phyloP scores from a whole-genome alignment of 1,140 invertebrate species.

The Cydia strobilella region DNA sequence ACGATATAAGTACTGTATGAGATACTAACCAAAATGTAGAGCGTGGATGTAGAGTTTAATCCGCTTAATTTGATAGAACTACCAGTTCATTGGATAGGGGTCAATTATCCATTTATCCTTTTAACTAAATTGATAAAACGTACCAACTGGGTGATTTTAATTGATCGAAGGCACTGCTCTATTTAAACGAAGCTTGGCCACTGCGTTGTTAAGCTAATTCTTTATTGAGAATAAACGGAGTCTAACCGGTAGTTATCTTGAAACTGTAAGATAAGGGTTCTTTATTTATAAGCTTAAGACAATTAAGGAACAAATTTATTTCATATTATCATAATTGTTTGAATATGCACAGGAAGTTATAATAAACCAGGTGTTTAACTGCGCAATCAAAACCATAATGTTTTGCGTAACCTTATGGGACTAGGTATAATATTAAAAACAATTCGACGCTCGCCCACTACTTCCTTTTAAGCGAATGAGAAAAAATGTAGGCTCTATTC shows the following conservation, averaged over 20 bases:
- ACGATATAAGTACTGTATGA: not conserved
- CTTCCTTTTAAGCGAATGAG: slow-evolving; percentile 40
- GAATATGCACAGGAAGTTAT: slow-evolving; percentile 33
- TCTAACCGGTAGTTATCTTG: not conserved
- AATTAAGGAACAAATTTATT: not conserved
- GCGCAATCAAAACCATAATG: slow-evolving; percentile 30
- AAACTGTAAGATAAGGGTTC: not conserved
- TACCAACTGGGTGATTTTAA: slow-evolving; percentile 73
- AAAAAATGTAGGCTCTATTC: slow-evolving; percentile 40
- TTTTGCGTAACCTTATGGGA: slow-evolving; percentile 29
- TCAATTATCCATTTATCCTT: slow-evolving; percentile 79
- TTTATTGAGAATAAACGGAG: slow-evolving; percentile 34
- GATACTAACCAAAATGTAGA: slow-evolving; percentile 29
- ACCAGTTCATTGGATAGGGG: slow-evolving; percentile 71
- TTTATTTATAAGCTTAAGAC: not conserved
- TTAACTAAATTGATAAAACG: slow-evolving; percentile 79
- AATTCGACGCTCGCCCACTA: slow-evolving; percentile 41
- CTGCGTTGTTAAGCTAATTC: slow-evolving; percentile 41
- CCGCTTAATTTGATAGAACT: slow-evolving; percentile 74
- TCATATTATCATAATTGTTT: slow-evolving; percentile 20
- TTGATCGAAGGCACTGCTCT: slow-evolving; percentile 65
- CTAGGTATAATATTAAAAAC: slow-evolving; percentile 38
- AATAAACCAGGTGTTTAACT: slow-evolving; percentile 34
- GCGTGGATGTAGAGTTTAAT: slow-evolving; percentile 67
- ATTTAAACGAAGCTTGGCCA: slow-evolving; percentile 66